These are phyloP conservation scores for Drymonia ruficornis DNA, from an alignment of 2,888 invertebrate species.

Conservation along the genomic window DNA sequence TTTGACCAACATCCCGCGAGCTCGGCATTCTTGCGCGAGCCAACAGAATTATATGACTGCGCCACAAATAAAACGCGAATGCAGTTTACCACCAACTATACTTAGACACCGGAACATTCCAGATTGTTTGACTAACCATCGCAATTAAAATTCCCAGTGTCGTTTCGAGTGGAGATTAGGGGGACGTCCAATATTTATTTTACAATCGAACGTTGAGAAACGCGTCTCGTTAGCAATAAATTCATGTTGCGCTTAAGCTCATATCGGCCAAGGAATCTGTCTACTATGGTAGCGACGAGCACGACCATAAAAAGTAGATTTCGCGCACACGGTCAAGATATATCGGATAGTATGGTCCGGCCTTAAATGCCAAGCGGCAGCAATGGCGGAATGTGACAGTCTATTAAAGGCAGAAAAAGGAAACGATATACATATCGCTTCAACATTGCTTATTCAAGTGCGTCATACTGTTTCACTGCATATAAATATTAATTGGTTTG, in stretches of 20 bases:
- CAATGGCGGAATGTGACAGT: slow-evolving; percentile 59
- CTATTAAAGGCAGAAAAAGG: slow-evolving; percentile 55
- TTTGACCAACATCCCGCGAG: slow-evolving; percentile 37
- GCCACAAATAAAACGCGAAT: slow-evolving; percentile 38
- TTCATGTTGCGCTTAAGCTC: slow-evolving; percentile 56
- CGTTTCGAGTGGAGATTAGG: slow-evolving; percentile 19
- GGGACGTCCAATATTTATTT: slow-evolving; percentile 19
- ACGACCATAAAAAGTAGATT: slow-evolving; percentile 72
- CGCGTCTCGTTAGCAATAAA: slow-evolving; percentile 59
- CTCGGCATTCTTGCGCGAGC: slow-evolving; percentile 46
- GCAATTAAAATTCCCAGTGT: slow-evolving; percentile 33
- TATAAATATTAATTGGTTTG: slow-evolving; percentile 3
- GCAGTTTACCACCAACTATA: slow-evolving; percentile 30
- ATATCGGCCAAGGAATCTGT: slow-evolving; percentile 74
- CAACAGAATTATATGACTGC: slow-evolving; percentile 37
- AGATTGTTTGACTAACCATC: slow-evolving; percentile 30
- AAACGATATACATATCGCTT: slow-evolving; percentile 36
- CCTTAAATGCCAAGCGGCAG: slow-evolving; percentile 58
- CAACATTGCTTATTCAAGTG: not conserved
- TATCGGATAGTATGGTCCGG: slow-evolving; percentile 56
- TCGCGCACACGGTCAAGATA: slow-evolving; percentile 70
- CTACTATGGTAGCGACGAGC: slow-evolving; percentile 52
- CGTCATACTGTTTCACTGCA: not conserved
- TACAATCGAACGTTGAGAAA: slow-evolving; percentile 59
- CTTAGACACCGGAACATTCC: slow-evolving; percentile 28